Evolutionary conservation across 2,888 invertebrate genomes (phyloP).

Genomic region (Papilio elwesi): DNA sequence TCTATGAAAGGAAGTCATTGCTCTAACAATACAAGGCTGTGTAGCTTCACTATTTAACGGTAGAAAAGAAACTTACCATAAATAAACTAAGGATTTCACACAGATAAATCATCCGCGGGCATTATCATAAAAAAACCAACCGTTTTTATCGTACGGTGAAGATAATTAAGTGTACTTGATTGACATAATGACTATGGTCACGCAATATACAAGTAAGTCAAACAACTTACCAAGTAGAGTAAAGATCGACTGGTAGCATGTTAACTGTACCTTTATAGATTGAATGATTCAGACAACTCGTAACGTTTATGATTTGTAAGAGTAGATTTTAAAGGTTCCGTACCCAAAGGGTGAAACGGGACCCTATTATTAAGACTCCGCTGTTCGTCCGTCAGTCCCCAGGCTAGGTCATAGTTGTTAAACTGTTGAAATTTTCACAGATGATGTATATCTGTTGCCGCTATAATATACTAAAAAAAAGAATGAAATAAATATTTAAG

Average conservation of each 20-base stretch:
- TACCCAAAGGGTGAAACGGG: too few relatives aligned
- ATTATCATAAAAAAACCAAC: conserved; percentile 11
- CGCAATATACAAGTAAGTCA: conserved; percentile 31
- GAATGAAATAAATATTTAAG: too few relatives aligned
- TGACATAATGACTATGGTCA: conserved; percentile 36
- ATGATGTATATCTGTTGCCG: too few relatives aligned
- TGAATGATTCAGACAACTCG: conserved; percentile 32
- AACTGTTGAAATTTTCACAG: too few relatives aligned
- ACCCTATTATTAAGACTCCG: too few relatives aligned
- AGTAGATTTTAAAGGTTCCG: background rate
- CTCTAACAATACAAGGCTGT: background rate
- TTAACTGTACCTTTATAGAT: conserved; percentile 29
- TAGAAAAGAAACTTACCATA: background rate
- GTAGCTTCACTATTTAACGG: background rate
- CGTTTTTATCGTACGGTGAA: conserved; percentile 21
- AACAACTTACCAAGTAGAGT: conserved; percentile 36
- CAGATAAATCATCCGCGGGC: conserved; percentile 15
- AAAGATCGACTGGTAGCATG: conserved; percentile 11
- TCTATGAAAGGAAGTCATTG: background rate
- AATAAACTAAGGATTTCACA: conserved; percentile 4
- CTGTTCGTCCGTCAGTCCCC: too few relatives aligned
- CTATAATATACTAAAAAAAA: too few relatives aligned
- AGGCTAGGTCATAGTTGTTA: too few relatives aligned
- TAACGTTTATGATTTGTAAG: conserved; percentile 13
- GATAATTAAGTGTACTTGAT: conserved; percentile 37